Conservation (phyloP, 2,113 vertebrate genomes). For the Ibidorhyncha struthersii region DNA sequence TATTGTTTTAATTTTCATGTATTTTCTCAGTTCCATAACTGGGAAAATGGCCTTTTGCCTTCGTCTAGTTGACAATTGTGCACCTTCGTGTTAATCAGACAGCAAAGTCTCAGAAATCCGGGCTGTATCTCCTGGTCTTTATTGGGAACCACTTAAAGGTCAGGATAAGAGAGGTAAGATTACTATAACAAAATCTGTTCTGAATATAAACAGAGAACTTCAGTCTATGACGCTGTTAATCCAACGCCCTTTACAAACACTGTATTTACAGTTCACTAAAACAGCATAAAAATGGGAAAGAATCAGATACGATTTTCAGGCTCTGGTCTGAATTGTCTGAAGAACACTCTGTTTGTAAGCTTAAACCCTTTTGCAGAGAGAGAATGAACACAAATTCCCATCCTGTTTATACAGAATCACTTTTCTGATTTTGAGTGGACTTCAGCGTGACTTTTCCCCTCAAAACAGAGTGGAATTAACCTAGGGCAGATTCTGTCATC, state of each 20-base stretch:
- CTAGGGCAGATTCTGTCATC: not conserved
- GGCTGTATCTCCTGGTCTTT: not conserved
- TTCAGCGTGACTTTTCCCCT: not conserved
- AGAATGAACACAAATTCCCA: not conserved
- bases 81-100: not conserved
- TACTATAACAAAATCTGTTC: not conserved
- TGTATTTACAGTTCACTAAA: conserved; percentile 9
- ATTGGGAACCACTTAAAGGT: not conserved
- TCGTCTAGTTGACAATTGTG: not conserved
- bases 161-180: not conserved
- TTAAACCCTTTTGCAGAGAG: not conserved
- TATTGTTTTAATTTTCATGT: not conserved
- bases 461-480: conserved; percentile 16
- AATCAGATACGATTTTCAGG: not conserved
- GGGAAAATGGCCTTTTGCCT: not conserved
- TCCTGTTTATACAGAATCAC: conserved; percentile 19
- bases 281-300: not conserved
- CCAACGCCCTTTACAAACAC: conserved; percentile 1
- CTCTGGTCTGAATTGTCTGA: not conserved
- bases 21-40: not conserved
- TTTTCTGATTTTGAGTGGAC: conserved; percentile 29
- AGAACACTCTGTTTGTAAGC: not conserved
- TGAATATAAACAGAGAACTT: not conserved
- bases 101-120: not conserved
- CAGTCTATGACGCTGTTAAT: not conserved